Percentiles rank a stretch among this genome's conserved stretches.
phyloP scores from a whole-genome alignment of 2,113 vertebrate genomes.

The Hassar affinis region DNA sequence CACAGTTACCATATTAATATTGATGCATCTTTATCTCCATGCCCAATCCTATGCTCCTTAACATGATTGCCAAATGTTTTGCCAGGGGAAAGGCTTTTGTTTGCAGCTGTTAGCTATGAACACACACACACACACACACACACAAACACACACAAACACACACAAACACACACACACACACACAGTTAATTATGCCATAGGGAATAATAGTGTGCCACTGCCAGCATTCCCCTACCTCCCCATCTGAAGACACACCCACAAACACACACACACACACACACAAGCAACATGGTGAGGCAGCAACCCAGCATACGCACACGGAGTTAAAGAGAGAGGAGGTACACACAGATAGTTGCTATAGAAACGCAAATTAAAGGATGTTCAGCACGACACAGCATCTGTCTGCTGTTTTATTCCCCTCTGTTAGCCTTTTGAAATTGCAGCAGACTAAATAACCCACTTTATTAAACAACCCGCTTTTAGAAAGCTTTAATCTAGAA shows the following conservation, averaged over 20 bases:
- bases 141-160: constrained; percentile 15
- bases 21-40: neutral
- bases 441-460: neutral
- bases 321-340: neutral
- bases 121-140: constrained; percentile 6
- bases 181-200: neutral
- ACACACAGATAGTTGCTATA: constrained; percentile 13
- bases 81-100: too few species aligned
- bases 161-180: neutral
- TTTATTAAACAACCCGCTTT: neutral
- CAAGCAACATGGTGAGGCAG: neutral
- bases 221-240: neutral
- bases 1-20: neutral
- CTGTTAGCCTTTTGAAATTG: neutral
- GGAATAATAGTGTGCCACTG: constrained; percentile 7
- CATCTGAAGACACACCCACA: neutral
- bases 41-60: neutral
- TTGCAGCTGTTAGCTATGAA: neutral
- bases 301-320: neutral
- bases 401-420: neutral
- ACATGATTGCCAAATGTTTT: neutral
- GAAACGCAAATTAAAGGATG: constrained; percentile 25
- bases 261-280: neutral
- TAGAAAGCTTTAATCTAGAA: neutral
- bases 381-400: constrained; percentile 7